Base-by-base conservation (phyloP, 2,113 vertebrate species). In the Sporophila hypoxantha region DNA sequence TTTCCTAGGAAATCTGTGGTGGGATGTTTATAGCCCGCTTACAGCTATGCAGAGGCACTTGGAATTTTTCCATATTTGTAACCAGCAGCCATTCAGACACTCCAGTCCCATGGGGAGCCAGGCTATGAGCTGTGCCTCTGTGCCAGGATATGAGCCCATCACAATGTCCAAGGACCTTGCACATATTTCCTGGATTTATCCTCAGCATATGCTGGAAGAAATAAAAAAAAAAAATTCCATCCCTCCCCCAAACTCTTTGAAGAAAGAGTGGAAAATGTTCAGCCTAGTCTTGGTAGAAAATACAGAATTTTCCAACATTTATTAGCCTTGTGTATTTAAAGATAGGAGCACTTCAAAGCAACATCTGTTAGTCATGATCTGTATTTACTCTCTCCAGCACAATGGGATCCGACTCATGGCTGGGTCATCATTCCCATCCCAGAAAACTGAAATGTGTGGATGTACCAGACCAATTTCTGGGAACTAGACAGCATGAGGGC, bases 341-440 rank as follows among this genome's bases (percentile, higher is more conserved):
- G 82, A 92, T 53, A 88, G 12, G 23, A 89, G 65, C 44, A 90
- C 85, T 89, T 94, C 87, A 92, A 95, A 82, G 87, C 53, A 77
- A 29, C 68, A 90, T 88, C 81, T 91, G 79, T 93, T 93, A 91
- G 76, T 94, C 76, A 94, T 52, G 65, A 61, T 68, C 34, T 80
- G 22, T 76, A 53, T 91, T 93, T 94, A 87, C 68, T 52, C 77
- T 74, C 89, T 41, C 26, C 41, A 56, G 68, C 87, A 94, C 79
- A 92, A 95, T 64, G 67, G 65, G 78, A 80, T 74, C 49, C 23
- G 0, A 70, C 82, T 94, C 85, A 82, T 22, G 79, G 32, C 65
- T 93, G 76, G 87, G 49, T 89, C 87, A 90, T 67, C 66, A 26
- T 65, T 82, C 80, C 78, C 41, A 75, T 49, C 37, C 46, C 66